Conservation (phyloP, 2,113 vertebrate species). For the Thunnus thynnus region DNA sequence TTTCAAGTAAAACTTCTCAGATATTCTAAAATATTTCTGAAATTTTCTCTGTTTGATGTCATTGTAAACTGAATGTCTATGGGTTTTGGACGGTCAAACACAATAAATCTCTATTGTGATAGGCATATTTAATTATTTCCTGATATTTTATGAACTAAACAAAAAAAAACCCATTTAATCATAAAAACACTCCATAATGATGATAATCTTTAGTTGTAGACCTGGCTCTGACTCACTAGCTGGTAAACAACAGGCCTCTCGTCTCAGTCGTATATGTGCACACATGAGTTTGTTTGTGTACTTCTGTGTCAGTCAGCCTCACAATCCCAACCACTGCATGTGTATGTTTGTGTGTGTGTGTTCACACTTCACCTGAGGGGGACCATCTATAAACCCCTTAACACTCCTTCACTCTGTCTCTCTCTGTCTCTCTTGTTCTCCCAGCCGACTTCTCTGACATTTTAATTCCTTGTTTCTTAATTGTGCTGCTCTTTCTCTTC, state of each 20-base stretch:
- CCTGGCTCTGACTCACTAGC: conserved; percentile 9
- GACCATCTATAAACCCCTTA: conserved; percentile 52
- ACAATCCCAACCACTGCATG: neutral
- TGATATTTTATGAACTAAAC: neutral
- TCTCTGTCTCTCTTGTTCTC: conserved; percentile 36
- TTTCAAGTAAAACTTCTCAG: neutral
- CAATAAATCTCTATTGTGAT: neutral
- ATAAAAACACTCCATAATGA: neutral
- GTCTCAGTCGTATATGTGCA: neutral
- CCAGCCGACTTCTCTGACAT: conserved; percentile 53
- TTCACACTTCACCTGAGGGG: conserved; percentile 25
- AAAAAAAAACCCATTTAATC: neutral
- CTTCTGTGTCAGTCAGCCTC: neutral
- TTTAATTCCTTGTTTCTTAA: conserved; percentile 64
- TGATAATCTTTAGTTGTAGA: neutral
- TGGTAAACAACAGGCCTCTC: neutral
- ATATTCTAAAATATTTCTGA: neutral
- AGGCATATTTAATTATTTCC: neutral
- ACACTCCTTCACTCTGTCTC: conserved; percentile 47
- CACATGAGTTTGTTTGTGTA: conserved; percentile 1
- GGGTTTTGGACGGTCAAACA: neutral
- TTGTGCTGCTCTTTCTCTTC: conserved; percentile 51
- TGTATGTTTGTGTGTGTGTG: conserved; percentile 17
- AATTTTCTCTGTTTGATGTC: neutral
- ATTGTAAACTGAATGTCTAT: neutral